Base-by-base conservation (phyloP, 2,888 invertebrate genomes). In the Dasypogon diadema region DNA sequence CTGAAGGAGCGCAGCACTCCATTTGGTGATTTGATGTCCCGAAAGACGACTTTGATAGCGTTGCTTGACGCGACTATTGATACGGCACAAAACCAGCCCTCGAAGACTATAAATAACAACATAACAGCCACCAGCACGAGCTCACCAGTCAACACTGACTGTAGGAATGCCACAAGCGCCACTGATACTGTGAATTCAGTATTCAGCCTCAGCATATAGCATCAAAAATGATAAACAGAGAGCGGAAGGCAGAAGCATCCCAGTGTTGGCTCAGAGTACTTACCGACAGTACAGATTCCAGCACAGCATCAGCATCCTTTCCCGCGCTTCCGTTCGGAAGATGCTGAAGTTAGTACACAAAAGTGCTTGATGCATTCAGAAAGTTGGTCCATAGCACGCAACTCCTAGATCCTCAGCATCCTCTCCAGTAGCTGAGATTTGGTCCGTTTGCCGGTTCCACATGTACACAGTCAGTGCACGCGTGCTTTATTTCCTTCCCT, bases 211-310 rank as follows among this genome's bases (percentile, higher is more conserved):
- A 12, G 63, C 18, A 4, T 21, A 21, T 14, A 12, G 18, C n/a
- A n/a, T n/a, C 12, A 48, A 21, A 42, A 54, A 30, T 34, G 54
- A 70, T 70, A 70, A 70, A 70, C 70, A 70, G 70, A 70, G 70
- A 70, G 51, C 70, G 54, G 54, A 70, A 54, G 30, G 34, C 30
- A 21, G 10, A 63, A 4, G 60, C 5, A 68, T 46, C 65, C 70
- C 54, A 70, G 70, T 4, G 16, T 14, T 26, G 54, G 30, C 18
- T 22, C 8, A 54, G 18, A 18, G 12, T 65, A 16, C 42, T 16
- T n/a, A n/a, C n/a, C n/a, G n/a, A n/a, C n/a, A n/a, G n/a, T n/a
- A n/a, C n/a, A n/a, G n/a, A n/a, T n/a, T n/a, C n/a, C n/a, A n/a
- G n/a, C n/a, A 65, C 5, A 14, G 12, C 24, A 14, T 14, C 16